These are phyloP conservation scores for Eriosoma lanigerum DNA, from an alignment of 1,140 invertebrate genomes.

Conservation along the genomic window DNA sequence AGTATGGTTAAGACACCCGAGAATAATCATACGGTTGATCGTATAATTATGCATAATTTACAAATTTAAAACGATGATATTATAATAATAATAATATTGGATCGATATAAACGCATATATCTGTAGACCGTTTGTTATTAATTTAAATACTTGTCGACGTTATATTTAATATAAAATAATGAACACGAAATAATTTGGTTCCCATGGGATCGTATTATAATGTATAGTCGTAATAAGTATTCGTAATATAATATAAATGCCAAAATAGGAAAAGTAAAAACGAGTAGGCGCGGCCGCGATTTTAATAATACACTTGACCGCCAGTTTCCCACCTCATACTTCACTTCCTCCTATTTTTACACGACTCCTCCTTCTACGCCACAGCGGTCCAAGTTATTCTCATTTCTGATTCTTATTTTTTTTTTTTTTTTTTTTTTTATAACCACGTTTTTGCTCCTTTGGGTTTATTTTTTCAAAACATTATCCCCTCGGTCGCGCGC, in stretches of 20 bases:
- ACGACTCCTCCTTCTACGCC: background rate
- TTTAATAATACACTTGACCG: conserved; percentile 33
- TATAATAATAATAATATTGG: too few species aligned
- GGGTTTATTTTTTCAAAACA: conserved; percentile 20
- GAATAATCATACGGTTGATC: too few species aligned
- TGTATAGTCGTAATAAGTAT: too few species aligned
- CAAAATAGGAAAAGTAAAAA: conserved; percentile 37
- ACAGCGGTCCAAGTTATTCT: too few species aligned
- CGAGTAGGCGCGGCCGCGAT: conserved; percentile 35
- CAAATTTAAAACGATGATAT: too few species aligned
- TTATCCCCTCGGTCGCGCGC: conserved; percentile 6
- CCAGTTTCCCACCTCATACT: conserved; percentile 10
- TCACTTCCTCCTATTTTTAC: background rate
- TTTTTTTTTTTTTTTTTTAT: background rate
- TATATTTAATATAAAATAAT: too few species aligned
- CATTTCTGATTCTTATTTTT: background rate
- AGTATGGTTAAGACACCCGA: too few species aligned
- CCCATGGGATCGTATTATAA: background rate
- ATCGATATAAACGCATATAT: too few species aligned
- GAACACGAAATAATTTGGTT: background rate
- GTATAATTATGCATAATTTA: too few species aligned
- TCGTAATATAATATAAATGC: background rate
- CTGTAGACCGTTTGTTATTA: too few species aligned
- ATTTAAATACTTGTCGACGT: too few species aligned
- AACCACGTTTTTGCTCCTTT: background rate